A percentile compares a stretch with the other conserved stretches of the same genome.
phyloP scores from a whole-genome alignment of 2,888 invertebrate species.

The Therioaphis trifolii region DNA sequence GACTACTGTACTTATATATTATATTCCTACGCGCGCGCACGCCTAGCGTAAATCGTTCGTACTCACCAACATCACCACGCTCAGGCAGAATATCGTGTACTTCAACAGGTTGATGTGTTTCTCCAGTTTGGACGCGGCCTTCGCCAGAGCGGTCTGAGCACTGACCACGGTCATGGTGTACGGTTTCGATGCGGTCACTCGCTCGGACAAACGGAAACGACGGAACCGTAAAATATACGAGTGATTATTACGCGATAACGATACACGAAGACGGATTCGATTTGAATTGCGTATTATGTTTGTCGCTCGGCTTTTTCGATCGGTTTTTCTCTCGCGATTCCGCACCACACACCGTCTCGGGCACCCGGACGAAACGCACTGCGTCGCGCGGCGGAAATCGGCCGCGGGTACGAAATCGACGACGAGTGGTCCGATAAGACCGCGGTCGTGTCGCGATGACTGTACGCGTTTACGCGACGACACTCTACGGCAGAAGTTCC shows the following conservation, averaged over 20 bases:
- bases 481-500: too few relatives aligned
- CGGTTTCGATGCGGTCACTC: conserved; percentile 15
- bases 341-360: not conserved
- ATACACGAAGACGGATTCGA: too few relatives aligned
- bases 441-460: too few relatives aligned
- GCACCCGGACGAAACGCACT: not conserved
- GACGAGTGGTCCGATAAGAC: too few relatives aligned
- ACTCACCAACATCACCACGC: conserved; percentile 79
- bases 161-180: conserved; percentile 15
- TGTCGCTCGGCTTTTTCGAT: not conserved
- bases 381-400: too few relatives aligned
- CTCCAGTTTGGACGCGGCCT: conserved; percentile 74
- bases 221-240: too few relatives aligned
- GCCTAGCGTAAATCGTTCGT: not conserved
- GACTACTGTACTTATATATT: too few relatives aligned
- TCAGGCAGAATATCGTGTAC: conserved; percentile 84
- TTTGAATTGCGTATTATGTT: not conserved
- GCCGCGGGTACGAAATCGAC: too few relatives aligned
- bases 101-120: conserved; percentile 83
- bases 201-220: too few relatives aligned
- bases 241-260: too few relatives aligned
- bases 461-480: too few relatives aligned
- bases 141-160: conserved; percentile 54
- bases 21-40: too few relatives aligned
- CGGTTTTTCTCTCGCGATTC: not conserved